Evolutionary conservation across 1,140 invertebrate genomes (phyloP).

Genomic region (Campoletis sonorensis): DNA sequence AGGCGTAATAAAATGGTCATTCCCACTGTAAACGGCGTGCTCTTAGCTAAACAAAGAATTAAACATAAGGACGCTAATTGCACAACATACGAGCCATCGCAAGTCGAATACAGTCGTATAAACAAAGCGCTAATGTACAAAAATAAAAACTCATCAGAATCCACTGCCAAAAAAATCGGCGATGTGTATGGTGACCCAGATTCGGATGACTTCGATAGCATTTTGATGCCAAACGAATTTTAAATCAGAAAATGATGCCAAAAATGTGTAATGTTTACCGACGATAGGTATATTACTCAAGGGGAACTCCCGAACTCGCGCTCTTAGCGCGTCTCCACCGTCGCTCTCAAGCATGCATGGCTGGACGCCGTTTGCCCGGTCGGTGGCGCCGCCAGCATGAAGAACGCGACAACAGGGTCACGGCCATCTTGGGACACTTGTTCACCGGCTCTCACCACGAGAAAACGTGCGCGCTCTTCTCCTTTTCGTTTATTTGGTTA

Average conservation of each 20-base stretch:
- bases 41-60: conserved; percentile 48
- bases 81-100: conserved; percentile 47
- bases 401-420: too few relatives aligned
- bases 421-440: too few relatives aligned
- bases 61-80: conserved; percentile 47
- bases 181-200: conserved; percentile 46
- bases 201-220: conserved; percentile 47
- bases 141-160: conserved; percentile 37
- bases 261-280: too few relatives aligned
- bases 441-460: too few relatives aligned
- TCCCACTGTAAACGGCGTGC: conserved; percentile 48
- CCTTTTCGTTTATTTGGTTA: too few relatives aligned
- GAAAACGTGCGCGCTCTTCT: too few relatives aligned
- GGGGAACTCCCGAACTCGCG: too few relatives aligned
- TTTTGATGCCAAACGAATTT: conserved; percentile 47
- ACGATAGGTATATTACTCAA: too few relatives aligned
- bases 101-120: conserved; percentile 50
- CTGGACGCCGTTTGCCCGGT: too few relatives aligned
- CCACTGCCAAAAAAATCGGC: conserved; percentile 36
- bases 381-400: too few relatives aligned
- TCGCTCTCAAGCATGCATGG: too few relatives aligned
- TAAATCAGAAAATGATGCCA: conserved; percentile 38
- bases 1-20: conserved; percentile 46
- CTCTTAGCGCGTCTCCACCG: too few relatives aligned
- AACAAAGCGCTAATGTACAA: conserved; percentile 47